Base-by-base conservation (phyloP, 2,113 vertebrate genomes). In the Xiphophorus hellerii region DNA sequence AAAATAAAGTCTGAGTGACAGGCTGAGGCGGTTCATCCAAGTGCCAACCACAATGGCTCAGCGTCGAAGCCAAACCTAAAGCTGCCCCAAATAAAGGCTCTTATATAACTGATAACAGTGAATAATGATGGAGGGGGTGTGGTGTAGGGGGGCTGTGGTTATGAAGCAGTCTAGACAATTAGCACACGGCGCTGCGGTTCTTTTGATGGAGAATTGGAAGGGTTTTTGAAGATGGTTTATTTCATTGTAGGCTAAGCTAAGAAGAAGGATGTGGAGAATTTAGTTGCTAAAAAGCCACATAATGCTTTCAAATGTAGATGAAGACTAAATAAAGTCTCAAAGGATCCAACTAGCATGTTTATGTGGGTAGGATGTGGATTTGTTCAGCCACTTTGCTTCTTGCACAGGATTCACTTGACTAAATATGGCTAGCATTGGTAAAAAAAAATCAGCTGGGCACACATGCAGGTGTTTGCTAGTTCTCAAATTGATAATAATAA, bases 1-100 rank as follows among this genome's bases (percentile, higher is more conserved):
- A 44, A 74, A 83, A 78, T 65, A 73, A 37, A 62, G 33, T 72
- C 29, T 67, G 64, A 84, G 68, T 70, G 81, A 82, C 70, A 72
- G 37, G 73, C 58, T 10, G 14, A 8, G 64, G 48, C 74, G 62
- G 87, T 89, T 89, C 81, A 84, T 89, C 87, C 89, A 87, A 85
- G 76, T 69, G 82, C 66, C 78, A 77, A 60, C 39, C 2, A 1
- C 33, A 28, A 0, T 3, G 2, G 54, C 35, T 35, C 42, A 71
- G 39, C 22, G 62, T 29, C 27, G 42, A 30, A 80, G 77, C 79
- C 84, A 81, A 86, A 37, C 25, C 44, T 73, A 58, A 58, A 58
- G 51, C 51, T 11, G 51, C 25, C 25, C 51, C 22, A 10, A n/a
- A 58, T 58, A 58, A 58, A 58, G 51, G 25, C 51, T 58, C 17